These are phyloP conservation scores for Cololabis saira DNA, from an alignment of 2,113 vertebrate species.

Conservation along the genomic window DNA sequence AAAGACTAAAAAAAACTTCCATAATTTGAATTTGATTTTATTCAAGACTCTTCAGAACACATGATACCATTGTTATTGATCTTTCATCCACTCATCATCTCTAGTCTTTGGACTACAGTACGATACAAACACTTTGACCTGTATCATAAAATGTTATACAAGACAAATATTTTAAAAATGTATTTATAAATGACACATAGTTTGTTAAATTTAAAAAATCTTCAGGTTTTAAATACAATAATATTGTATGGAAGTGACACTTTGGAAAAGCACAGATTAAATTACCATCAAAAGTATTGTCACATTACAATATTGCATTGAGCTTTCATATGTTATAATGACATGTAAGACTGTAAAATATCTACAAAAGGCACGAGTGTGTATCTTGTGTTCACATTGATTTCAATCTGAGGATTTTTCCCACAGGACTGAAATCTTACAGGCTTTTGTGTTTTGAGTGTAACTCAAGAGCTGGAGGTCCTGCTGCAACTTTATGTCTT, in stretches of 20 bases:
- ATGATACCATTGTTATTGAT: neutral
- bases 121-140: slow-evolving; percentile 3
- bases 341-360: slow-evolving; percentile 34
- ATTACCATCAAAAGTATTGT: slow-evolving; percentile 19
- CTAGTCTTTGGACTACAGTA: slow-evolving; percentile 5
- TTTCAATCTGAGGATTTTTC: slow-evolving; percentile 18
- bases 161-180: slow-evolving; percentile 52
- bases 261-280: slow-evolving; percentile 34
- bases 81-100: slow-evolving; percentile 11
- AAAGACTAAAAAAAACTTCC: too few species aligned
- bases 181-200: slow-evolving; percentile 25
- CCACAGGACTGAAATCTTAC: slow-evolving; percentile 18
- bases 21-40: slow-evolving; percentile 22
- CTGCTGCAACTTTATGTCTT: slow-evolving; percentile 4
- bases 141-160: slow-evolving; percentile 33
- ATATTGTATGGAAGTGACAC: slow-evolving; percentile 5
- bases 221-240: slow-evolving; percentile 18
- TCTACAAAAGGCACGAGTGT: slow-evolving; percentile 62
- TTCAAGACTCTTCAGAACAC: slow-evolving; percentile 30
- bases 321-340: slow-evolving; percentile 37
- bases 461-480: neutral
- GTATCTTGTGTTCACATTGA: slow-evolving; percentile 49
- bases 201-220: slow-evolving; percentile 19
- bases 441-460: slow-evolving; percentile 20
- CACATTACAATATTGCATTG: slow-evolving; percentile 43